A percentile compares a stretch with the other conserved stretches of the same genome.
These are phyloP conservation scores for Mastomys coucha DNA, from an alignment of 2,113 vertebrate species.

Conservation along the genomic window DNA sequence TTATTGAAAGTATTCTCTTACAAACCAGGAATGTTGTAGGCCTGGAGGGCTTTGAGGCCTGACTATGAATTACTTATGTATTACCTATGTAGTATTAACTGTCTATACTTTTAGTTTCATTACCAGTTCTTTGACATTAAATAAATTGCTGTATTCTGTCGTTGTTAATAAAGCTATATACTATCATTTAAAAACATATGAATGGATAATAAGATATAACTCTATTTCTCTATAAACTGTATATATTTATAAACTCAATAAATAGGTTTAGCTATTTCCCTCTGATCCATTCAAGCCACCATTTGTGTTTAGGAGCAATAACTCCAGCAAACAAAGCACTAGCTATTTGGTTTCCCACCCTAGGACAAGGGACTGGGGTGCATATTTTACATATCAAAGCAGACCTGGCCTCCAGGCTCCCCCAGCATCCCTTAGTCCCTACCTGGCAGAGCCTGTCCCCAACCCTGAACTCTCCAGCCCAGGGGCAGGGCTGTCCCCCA, in stretches of 20 bases:
- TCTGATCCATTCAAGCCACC: not conserved
- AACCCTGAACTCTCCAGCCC: too few relatives aligned
- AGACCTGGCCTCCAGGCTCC: too few relatives aligned
- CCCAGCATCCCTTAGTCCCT: too few relatives aligned
- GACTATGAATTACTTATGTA: not conserved
- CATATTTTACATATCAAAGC: too few relatives aligned
- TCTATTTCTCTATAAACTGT: too few relatives aligned
- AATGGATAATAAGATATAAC: not conserved
- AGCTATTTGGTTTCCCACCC: not conserved
- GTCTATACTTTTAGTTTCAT: not conserved
- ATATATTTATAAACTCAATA: too few relatives aligned
- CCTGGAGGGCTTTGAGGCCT: not conserved
- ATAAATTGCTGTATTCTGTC: not conserved
- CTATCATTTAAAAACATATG: not conserved
- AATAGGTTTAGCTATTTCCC: not conserved
- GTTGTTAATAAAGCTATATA: not conserved
- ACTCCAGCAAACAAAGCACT: not conserved
- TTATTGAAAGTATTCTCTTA: not conserved
- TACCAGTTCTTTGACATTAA: slow-evolving; percentile 1
- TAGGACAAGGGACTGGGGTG: too few relatives aligned
- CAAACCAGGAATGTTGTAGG: not conserved
- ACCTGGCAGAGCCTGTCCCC: too few relatives aligned
- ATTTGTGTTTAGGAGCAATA: not conserved
- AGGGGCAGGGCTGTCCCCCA: too few relatives aligned
- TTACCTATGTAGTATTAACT: not conserved